Conservation (phyloP, 2,113 vertebrate genomes). For the Cynopterus brachyotis region DNA sequence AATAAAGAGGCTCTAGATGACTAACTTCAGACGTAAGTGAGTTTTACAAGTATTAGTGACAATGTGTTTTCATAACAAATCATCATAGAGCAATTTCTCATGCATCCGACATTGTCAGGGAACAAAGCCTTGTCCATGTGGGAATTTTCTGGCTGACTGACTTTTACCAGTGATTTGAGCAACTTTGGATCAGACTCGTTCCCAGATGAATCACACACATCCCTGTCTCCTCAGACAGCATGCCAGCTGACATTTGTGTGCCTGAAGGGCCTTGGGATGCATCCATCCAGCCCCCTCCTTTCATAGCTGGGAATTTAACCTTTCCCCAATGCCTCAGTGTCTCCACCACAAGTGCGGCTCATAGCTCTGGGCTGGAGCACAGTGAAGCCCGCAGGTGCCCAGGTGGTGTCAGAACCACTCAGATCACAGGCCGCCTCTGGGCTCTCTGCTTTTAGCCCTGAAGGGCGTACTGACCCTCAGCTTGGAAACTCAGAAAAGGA, state of each 20-base stretch:
- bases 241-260: neutral
- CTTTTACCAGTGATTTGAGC: conserved; percentile 19
- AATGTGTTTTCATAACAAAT: neutral
- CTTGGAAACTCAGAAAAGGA: neutral
- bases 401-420: neutral
- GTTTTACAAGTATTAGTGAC: neutral
- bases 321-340: neutral
- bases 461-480: neutral
- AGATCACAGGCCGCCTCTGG: neutral
- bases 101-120: neutral
- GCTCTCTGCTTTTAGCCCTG: neutral
- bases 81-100: neutral
- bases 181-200: conserved; percentile 14
- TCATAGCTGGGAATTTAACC: neutral
- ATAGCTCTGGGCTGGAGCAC: neutral
- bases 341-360: neutral
- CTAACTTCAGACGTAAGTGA: neutral
- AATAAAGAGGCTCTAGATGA: neutral
- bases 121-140: neutral
- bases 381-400: neutral
- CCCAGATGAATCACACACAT: conserved; percentile 9
- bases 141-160: conserved; percentile 41
- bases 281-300: neutral
- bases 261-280: neutral
- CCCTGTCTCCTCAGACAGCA: conserved; percentile 18